Evolutionary conservation across 2,113 vertebrate genomes (phyloP), one percentile per base, ranked within the genome.

Genomic region (Aegotheles bennettii): DNA sequence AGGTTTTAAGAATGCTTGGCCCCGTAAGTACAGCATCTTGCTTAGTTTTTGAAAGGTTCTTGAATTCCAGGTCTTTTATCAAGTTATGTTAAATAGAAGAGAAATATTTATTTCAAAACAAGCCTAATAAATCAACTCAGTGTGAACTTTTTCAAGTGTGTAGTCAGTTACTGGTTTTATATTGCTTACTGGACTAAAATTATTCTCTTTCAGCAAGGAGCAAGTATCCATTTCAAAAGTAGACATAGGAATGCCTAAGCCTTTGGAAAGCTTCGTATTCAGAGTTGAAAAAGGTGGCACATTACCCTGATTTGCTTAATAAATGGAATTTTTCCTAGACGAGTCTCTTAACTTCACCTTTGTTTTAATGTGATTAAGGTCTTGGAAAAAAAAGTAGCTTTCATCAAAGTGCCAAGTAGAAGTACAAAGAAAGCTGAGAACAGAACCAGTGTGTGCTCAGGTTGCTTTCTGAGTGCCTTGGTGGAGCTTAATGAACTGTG

Each of bases 351-450:
- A 80, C 88, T 86, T 92, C 85, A 92, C 71, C 92, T 93, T 95
- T 76, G 47, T 93, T 94, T 95, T 75, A 84, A 90, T 36, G 69
- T 89, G 85, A 86, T 93, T 95, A 92, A 95, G 40, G 71, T 67
- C 90, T 89, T 81, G 75, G 80, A 40, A 45, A 47, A 70, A 84
- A 57, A 85, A 70, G 71, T 42, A 64, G 84, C 87, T 97, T 95
- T 95, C 78, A 83, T 93, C 79, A 4, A 40, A 90, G 82, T 93
- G 93, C 94, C 95, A 95, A 93, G 87, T 25, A 19, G 61, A 54
- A 95, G 84, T 43, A 90, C 92, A 96, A 91, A 95, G 87, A 10
- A 63, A 40, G 75, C 60, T 36, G 83, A 86, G 95, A 63, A 93
- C 51, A 86, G 85, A 45, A 38, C 13, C 93, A 85, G 54, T 70